Evolutionary conservation across 2,113 vertebrate genomes (phyloP), one percentile per base, ranked within the genome.

Genomic region (Myxocyprinus asiaticus): DNA sequence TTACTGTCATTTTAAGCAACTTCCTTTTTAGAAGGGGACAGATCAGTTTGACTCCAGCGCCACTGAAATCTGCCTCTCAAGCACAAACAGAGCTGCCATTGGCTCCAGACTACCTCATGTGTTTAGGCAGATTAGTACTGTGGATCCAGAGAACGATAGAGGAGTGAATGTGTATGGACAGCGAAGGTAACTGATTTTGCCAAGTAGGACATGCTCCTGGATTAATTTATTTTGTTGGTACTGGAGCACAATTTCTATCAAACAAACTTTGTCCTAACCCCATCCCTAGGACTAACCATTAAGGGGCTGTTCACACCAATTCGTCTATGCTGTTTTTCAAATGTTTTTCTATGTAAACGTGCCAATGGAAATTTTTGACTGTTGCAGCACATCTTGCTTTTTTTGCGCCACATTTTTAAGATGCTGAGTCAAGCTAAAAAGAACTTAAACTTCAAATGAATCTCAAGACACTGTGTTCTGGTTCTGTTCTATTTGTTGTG

Each of bases 21-120:
- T 85, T 82, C 44, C 63, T 78, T 58, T 77, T 73, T 85, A 80
- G 84, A 77, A 80, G 45, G 42, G 22, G 68, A 61, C 17, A 50
- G 51, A 55, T 79, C 67, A 33, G 1, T 84, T 87, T 88, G 87
- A 83, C 84, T 79, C 76, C n/a, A 22, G 15, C 61, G 83, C 68
- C n/a, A 11, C 14, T 76, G 22, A 81, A 84, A 83, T 83, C 81
- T 85, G 86, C 81, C 75, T 79, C 63, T 74, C 76, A 15, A 33
- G 61, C n/a, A 8, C 53, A 53, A 50, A 78, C 47, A 64, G 22
- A 76, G 66, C 72, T 7, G 15, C 47, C 62, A 59, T 12, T 55
- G 62, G 48, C 71, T 76, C 11, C 48, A 56, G 75, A 62, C 61
- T 15, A 4, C 22, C 61, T 71, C 47, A 48, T 33, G 53, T 62